These are phyloP conservation scores for Ceyx margarethae DNA, from an alignment of 2,113 vertebrate genomes.

Conservation along the genomic window DNA sequence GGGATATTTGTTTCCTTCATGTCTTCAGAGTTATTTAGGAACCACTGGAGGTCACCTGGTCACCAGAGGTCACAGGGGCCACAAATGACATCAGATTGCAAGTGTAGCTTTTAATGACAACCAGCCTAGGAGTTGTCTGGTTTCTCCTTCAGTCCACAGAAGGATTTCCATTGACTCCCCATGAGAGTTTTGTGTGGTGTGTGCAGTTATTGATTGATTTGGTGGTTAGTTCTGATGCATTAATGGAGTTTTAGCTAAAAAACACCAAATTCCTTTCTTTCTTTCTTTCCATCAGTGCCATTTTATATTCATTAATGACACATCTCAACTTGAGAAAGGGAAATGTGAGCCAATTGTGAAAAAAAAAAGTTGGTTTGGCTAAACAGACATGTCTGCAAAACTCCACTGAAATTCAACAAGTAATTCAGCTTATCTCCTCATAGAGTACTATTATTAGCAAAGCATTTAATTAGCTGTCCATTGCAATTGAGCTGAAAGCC, in stretches of 20 bases:
- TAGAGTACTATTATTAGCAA: slow-evolving; percentile 45
- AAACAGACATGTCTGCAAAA: slow-evolving; percentile 6
- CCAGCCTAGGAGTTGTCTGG: neutral
- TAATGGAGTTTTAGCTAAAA: neutral
- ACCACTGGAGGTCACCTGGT: neutral
- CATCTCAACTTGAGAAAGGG: neutral
- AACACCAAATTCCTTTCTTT: neutral
- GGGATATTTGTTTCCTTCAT: neutral
- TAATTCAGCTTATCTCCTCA: slow-evolving; percentile 37
- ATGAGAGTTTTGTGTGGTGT: neutral
- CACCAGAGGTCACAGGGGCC: neutral
- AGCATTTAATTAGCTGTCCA: slow-evolving; percentile 52
- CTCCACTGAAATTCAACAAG: slow-evolving; percentile 40
- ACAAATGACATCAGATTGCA: neutral
- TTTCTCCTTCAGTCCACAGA: neutral
- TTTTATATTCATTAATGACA: neutral
- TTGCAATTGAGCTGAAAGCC: slow-evolving; percentile 4
- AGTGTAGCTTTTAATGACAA: neutral
- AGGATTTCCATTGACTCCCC: neutral
- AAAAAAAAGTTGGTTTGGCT: neutral
- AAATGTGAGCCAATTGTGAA: neutral
- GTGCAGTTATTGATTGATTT: neutral
- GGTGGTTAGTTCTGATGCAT: neutral
- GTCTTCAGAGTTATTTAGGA: slow-evolving; percentile 2
- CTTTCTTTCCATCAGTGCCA: neutral